Evolutionary conservation across 2,888 invertebrate species (phyloP), one percentile per base, ranked within the genome.

Genomic region (Stenodema calcarata): DNA sequence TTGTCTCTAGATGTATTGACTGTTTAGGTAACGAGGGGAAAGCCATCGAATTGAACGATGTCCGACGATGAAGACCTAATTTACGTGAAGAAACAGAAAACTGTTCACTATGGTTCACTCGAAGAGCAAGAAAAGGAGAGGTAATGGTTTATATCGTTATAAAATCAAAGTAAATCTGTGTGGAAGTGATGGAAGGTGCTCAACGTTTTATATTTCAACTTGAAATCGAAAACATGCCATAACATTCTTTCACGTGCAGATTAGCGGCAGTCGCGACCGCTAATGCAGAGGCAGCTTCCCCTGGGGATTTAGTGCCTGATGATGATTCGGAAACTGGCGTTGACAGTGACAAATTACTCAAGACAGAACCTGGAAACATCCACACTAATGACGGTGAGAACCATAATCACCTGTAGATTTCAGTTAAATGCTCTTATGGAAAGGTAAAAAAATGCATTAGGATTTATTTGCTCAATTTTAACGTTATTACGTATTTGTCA

Each of bases 81-180:
- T 76, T 93, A 95, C 88, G 93, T 94, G 0, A 96, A 97, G 91
- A 95, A 95, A 88, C 93, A 93, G 87, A 95, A 95, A 91, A 94
- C 94, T 0, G 93, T 97, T 80, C 96, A 97, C 90, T 98, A 97
- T 94, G 97, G 97, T 16, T 97, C 97, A 0, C 91, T 98, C 90
- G 98, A 98, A 91, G 97, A 97, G 90, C 92, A 94, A 44, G 97
- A 97, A 91, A 93, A 95, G 88, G 93, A 94, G 14, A 93, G 96
- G 86, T 91, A 69, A 41, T 7, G n/a, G n/a, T n/a, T n/a, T 50
- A 16, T 0, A n/a, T 35, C n/a, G n/a, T n/a, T n/a, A n/a, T n/a
- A n/a, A n/a, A n/a, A n/a, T n/a, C n/a, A n/a, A n/a, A n/a, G n/a
- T n/a, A n/a, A n/a, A n/a, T n/a, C n/a, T n/a, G n/a, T n/a, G n/a